Evolutionary conservation across 2,113 vertebrate species (phyloP).

Genomic region (Lepisosteus oculatus): DNA sequence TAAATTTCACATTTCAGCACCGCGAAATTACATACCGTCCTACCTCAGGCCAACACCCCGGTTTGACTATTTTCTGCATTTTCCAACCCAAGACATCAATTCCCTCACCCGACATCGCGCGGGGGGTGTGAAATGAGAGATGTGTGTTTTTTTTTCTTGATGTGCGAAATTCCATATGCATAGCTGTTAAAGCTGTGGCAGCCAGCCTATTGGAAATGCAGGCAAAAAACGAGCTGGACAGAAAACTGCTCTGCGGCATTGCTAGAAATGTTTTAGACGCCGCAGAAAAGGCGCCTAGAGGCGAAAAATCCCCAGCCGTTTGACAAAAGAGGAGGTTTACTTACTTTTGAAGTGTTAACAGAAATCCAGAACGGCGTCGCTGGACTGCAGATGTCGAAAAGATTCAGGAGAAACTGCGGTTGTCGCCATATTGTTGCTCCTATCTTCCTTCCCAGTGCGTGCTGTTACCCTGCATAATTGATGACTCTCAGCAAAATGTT

Average conservation of each 20-base stretch:
- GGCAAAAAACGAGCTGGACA: slow-evolving; percentile 51
- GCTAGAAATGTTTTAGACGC: slow-evolving; percentile 51
- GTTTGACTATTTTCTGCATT: slow-evolving; percentile 32
- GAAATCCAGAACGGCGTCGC: slow-evolving; percentile 59
- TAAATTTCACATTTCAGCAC: slow-evolving; percentile 52
- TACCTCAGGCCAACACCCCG: slow-evolving; percentile 63
- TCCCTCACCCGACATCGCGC: neutral
- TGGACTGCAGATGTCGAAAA: slow-evolving; percentile 75
- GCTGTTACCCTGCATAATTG: slow-evolving; percentile 71
- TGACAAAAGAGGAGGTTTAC: slow-evolving; percentile 49
- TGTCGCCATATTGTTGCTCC: slow-evolving; percentile 86
- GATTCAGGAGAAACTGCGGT: slow-evolving; percentile 77
- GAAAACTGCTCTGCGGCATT: slow-evolving; percentile 77
- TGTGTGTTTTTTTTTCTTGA: slow-evolving; percentile 18
- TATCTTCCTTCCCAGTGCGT: slow-evolving; percentile 63
- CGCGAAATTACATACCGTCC: slow-evolving; percentile 50
- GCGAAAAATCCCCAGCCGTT: slow-evolving; percentile 27
- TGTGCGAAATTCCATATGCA: slow-evolving; percentile 25
- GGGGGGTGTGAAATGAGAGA: slow-evolving; percentile 11
- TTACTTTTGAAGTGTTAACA: slow-evolving; percentile 65
- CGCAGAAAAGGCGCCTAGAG: slow-evolving; percentile 28
- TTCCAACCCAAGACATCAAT: neutral
- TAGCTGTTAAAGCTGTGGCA: slow-evolving; percentile 34
- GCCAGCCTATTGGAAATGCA: slow-evolving; percentile 37
- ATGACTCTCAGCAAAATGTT: slow-evolving; percentile 68